phyloP scores from a whole-genome alignment of 2,113 vertebrate species.

The Gymnarchus niloticus region DNA sequence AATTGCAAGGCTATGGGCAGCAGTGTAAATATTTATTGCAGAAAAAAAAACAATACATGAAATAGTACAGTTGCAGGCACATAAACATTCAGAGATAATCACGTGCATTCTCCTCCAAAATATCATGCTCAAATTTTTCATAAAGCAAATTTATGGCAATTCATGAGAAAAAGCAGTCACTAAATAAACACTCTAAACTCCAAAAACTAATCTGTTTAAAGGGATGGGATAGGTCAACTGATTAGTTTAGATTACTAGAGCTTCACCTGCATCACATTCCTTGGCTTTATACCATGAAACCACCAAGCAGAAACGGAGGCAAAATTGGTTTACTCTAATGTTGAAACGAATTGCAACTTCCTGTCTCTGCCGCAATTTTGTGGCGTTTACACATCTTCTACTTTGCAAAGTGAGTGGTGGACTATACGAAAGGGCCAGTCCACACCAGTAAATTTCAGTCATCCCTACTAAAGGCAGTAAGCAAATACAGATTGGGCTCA shows the following conservation, averaged over 20 bases:
- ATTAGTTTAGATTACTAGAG: not conserved
- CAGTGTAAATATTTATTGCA: slow-evolving; percentile 32
- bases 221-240: not conserved
- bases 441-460: not conserved
- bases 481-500: not conserved
- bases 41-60: not conserved
- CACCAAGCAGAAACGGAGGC: not conserved
- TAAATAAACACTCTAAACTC: not conserved
- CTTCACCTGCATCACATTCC: not conserved
- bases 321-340: not conserved
- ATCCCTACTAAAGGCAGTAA: not conserved
- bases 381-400: too few species aligned
- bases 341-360: too few species aligned
- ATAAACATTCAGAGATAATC: not conserved
- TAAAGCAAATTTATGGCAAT: not conserved
- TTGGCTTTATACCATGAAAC: not conserved
- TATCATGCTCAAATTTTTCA: slow-evolving; percentile 3
- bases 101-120: slow-evolving; percentile 19
- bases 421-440: not conserved
- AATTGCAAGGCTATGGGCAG: slow-evolving; percentile 13
- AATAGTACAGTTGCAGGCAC: not conserved
- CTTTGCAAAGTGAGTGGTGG: not conserved
- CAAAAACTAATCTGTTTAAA: not conserved
- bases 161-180: not conserved
- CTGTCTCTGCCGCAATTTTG: too few species aligned